Evolutionary conservation across 2,888 invertebrate genomes (phyloP).

Genomic region (Conops quadrifasciatus): DNA sequence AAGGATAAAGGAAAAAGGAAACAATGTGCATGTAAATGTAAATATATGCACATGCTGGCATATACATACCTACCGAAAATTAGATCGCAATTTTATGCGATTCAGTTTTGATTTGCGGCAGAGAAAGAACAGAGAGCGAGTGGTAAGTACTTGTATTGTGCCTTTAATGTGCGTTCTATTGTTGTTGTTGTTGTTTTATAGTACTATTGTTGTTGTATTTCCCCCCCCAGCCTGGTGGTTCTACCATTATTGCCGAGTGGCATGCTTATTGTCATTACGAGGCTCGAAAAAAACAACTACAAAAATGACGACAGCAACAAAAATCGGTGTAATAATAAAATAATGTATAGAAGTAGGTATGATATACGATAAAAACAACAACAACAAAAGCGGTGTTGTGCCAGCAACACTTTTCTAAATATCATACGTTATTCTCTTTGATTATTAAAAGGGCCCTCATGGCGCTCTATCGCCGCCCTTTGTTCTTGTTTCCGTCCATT

Average conservation of each 20-base stretch:
- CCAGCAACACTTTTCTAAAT: no score
- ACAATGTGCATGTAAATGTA: neutral
- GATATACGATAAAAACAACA: no score
- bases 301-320: neutral
- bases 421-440: no score
- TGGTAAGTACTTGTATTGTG: neutral
- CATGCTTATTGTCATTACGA: slow-evolving; percentile 53
- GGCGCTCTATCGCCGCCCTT: no score
- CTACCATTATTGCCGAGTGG: slow-evolving; percentile 17
- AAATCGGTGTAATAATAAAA: no score
- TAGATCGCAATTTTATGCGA: slow-evolving; percentile 28
- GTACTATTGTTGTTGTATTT: slow-evolving; percentile 9
- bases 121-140: neutral
- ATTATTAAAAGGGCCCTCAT: no score
- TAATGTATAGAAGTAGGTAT: no score
- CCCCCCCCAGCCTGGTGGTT: neutral
- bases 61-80: slow-evolving; percentile 9
- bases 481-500: no score
- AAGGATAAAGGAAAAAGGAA: neutral
- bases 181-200: slow-evolving; percentile 11
- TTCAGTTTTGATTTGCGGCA: slow-evolving; percentile 1
- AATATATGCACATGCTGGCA: no score
- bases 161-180: slow-evolving; percentile 11
- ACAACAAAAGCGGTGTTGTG: no score
- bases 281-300: slow-evolving; percentile 34